Percentiles rank a stretch among this genome's conserved stretches.
Evolutionary conservation across 2,113 vertebrate species (phyloP).

Genomic region (Pachyramphus minor): DNA sequence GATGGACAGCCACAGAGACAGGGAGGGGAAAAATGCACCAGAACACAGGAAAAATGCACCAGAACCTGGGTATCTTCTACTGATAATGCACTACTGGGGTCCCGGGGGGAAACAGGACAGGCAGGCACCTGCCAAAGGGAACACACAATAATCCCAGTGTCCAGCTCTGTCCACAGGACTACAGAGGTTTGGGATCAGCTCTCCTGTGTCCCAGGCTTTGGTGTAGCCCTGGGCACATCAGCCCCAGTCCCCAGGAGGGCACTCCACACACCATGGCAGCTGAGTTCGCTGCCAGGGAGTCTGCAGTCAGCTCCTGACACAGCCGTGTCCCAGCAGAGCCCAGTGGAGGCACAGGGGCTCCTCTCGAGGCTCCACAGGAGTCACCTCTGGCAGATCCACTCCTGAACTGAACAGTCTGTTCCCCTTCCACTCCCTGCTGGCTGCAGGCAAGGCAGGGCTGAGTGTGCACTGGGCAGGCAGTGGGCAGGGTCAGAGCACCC

Average conservation of each 20-base stretch:
- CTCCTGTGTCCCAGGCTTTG: neutral
- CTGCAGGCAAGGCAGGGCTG: neutral
- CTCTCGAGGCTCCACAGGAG: neutral
- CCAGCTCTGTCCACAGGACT: neutral
- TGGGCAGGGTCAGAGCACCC: neutral
- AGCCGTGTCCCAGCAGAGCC: rapidly evolving
- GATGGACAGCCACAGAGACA: neutral
- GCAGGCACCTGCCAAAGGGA: neutral
- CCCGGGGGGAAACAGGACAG: neutral
- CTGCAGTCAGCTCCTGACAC: neutral
- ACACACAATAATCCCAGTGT: rapidly evolving
- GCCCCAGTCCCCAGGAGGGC: neutral
- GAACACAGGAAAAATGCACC: neutral
- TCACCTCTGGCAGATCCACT: neutral
- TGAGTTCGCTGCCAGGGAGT: rapidly evolving
- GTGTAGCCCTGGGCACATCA: neutral
- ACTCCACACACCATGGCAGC: rapidly evolving
- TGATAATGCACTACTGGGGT: neutral
- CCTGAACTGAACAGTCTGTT: rapidly evolving
- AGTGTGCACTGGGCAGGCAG: neutral
- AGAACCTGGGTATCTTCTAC: neutral
- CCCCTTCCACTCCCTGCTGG: neutral
- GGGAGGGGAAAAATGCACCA: neutral
- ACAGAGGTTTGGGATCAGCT: neutral
- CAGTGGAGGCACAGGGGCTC: neutral